Evolutionary conservation across 2,113 vertebrate species (phyloP), one percentile per base, ranked within the genome.

Genomic region (Hippocampus comes): DNA sequence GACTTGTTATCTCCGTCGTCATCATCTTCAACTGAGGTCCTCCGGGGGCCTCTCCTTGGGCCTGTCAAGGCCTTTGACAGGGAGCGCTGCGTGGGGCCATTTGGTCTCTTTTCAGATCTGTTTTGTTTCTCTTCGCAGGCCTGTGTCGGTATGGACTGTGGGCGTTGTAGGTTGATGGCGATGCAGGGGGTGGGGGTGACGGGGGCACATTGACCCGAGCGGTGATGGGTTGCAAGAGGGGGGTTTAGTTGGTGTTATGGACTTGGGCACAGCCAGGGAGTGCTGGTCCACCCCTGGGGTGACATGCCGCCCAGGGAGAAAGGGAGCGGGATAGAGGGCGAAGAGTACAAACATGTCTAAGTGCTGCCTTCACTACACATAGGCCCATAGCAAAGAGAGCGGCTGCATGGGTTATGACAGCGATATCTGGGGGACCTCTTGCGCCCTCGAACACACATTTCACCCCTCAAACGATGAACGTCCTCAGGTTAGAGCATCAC

Each of bases 331-430:
- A 86, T 89, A 89, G 81, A 90, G 90, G 91, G 89, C 84, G 76
- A 73, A 84, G 84, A 90, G 89, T 92, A 93, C 91, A 93, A 93
- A 92, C 89, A 91, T 91, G 82, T 91, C 80, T 92, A 93, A 93
- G 90, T 92, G 91, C 86, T 92, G 89, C 92, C 82, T 92, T 93
- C 91, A 92, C 85, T 89, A 91, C 87, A 67, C 77, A 93, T 93
- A 88, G 88, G 81, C 71, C 88, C 88, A 86, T 85, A 86, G 91
- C 88, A 91, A 82, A 84, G 56, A 88, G 78, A 63, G 70, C 1
- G 69, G 85, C 81, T 81, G 84, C 88, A 92, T 91, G 85, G 80
- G 84, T 89, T 91, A 92, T 92, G 91, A 93, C 91, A 92, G 88
- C 78, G 48, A 80, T 89, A 86, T 87, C 89, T 89, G 88, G 83